Conservation (phyloP, 2,113 vertebrate species). For the Calonectris borealis region DNA sequence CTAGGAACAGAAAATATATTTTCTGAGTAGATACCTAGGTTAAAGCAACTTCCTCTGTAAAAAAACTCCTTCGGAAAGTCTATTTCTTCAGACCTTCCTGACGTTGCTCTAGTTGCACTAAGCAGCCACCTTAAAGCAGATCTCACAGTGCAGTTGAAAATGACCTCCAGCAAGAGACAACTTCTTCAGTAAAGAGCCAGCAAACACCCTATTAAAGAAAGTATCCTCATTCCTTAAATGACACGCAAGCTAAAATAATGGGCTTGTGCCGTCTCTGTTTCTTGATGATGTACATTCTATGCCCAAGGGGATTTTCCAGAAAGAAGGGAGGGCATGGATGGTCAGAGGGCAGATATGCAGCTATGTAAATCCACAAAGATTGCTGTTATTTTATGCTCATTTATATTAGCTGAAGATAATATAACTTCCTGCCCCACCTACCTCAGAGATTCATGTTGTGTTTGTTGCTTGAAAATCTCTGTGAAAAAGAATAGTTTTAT, state of each 20-base stretch:
- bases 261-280: neutral
- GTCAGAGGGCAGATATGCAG: neutral
- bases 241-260: neutral
- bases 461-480: neutral
- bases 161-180: conserved; percentile 1
- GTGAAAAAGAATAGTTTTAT: neutral
- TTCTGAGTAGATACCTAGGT: conserved; percentile 12
- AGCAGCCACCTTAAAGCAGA: neutral
- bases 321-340: neutral
- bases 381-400: neutral
- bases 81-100: neutral
- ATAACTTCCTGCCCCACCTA: neutral
- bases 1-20: conserved; percentile 28
- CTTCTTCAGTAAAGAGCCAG: conserved; percentile 21
- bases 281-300: neutral
- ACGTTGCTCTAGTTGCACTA: neutral
- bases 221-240: conserved; percentile 7
- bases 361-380: neutral
- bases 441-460: neutral
- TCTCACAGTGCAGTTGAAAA: neutral
- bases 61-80: neutral
- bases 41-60: conserved; percentile 18
- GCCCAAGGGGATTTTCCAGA: conserved; percentile 29
- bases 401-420: neutral
- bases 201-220: neutral